phyloP scores from a whole-genome alignment of 2,113 vertebrate species.

The Accipiter virgatus region DNA sequence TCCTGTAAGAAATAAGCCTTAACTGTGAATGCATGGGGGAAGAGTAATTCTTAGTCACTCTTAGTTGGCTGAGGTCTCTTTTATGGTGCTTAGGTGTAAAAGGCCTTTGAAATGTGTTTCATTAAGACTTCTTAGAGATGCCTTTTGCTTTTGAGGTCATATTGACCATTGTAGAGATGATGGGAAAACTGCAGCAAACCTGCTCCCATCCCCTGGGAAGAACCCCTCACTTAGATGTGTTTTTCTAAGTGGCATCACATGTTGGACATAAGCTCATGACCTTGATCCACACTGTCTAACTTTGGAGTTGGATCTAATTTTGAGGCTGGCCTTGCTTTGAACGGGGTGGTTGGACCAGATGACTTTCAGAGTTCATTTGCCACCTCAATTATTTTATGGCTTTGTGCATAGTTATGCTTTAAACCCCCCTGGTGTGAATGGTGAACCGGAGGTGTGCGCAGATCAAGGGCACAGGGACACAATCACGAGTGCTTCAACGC shows the following conservation, averaged over 20 bases:
- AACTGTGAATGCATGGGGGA: neutral
- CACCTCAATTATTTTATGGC: neutral
- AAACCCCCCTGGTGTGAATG: neutral
- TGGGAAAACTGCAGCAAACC: neutral
- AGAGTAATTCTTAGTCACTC: neutral
- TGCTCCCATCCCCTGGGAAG: neutral
- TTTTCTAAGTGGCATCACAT: neutral
- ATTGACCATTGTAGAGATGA: neutral
- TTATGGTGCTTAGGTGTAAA: neutral
- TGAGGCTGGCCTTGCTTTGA: neutral
- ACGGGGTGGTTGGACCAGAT: neutral
- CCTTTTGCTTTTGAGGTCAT: neutral
- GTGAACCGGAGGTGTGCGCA: neutral
- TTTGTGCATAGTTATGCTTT: neutral
- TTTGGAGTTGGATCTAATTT: neutral
- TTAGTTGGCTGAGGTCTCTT: neutral
- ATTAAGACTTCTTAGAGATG: neutral
- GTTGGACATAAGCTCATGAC: neutral
- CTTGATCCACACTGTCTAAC: rapidly evolving
- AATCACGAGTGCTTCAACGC: neutral
- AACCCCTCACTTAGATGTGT: neutral
- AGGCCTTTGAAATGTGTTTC: neutral
- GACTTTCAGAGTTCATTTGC: neutral
- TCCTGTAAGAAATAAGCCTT: neutral
- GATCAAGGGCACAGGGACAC: neutral